Conservation (phyloP, 2,888 invertebrate species). For the Cerastoderma edule region DNA sequence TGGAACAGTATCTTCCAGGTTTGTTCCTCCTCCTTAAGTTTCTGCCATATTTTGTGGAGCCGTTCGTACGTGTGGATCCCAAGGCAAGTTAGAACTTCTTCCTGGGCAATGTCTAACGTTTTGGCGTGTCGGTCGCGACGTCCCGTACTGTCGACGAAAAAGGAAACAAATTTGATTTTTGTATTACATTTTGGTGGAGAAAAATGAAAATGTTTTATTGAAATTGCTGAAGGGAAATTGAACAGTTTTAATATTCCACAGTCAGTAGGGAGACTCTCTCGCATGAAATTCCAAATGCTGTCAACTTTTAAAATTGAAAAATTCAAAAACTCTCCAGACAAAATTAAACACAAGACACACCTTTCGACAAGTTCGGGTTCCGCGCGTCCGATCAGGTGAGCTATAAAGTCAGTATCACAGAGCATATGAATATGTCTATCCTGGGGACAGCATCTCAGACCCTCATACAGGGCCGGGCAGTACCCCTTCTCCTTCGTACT, state of each 20-base stretch:
- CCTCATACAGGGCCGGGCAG: constrained; percentile 93
- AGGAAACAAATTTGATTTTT: too few relatives aligned
- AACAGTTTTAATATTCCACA: too few relatives aligned
- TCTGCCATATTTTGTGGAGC: constrained; percentile 93
- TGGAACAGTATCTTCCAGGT: constrained; percentile 97
- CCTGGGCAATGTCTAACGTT: constrained; percentile 98
- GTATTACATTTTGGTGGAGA: too few relatives aligned
- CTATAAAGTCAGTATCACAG: constrained; percentile 94
- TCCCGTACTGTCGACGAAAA: constrained; percentile 48
- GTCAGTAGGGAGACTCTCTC: too few relatives aligned
- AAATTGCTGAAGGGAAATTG: too few relatives aligned
- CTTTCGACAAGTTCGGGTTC: constrained; percentile 95
- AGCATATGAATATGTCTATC: constrained; percentile 95
- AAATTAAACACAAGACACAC: too few relatives aligned
- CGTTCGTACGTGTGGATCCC: constrained; percentile 97
- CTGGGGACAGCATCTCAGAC: constrained; percentile 90
- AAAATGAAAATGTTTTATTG: too few relatives aligned
- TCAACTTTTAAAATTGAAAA: too few relatives aligned
- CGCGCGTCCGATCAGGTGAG: constrained; percentile 93
- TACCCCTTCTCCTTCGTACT: constrained; percentile 95
- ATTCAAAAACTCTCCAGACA: too few relatives aligned
- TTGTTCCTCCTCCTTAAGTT: constrained; percentile 94
- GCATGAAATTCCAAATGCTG: too few relatives aligned
- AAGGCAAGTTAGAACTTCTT: constrained; percentile 96
- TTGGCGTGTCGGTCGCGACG: constrained; percentile 96